Percentiles rank a stretch among this genome's conserved stretches.
phyloP scores from a whole-genome alignment of 2,797 vertebrate genomes.

The Sphenopsis melanotis region DNA sequence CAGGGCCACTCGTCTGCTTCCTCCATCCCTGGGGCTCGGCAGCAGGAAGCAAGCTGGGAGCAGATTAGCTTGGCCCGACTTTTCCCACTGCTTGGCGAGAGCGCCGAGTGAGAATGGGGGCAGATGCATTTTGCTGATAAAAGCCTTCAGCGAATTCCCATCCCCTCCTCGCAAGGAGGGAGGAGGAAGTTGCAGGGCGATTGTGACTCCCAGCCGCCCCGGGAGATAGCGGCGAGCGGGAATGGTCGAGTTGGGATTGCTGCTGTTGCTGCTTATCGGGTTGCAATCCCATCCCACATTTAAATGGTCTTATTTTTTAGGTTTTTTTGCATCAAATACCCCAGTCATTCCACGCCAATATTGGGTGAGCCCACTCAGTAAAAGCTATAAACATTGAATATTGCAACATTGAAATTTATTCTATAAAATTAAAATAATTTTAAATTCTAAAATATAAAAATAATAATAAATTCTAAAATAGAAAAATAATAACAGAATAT shows the following conservation, averaged over 20 bases:
- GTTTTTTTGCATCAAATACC: neutral
- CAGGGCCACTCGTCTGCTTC: constrained; percentile 58
- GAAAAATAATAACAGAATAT: too few relatives aligned
- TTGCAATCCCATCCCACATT: neutral
- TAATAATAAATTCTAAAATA: too few relatives aligned
- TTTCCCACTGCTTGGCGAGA: constrained; percentile 55
- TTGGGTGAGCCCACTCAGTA: rapidly evolving
- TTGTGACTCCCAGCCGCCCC: neutral
- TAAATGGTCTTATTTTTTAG: neutral
- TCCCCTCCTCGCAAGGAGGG: constrained; percentile 8
- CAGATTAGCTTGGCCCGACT: constrained; percentile 55
- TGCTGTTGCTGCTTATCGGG: neutral
- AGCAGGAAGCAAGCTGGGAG: constrained; percentile 58
- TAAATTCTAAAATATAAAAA: neutral
- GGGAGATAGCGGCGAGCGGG: neutral
- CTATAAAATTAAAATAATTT: neutral
- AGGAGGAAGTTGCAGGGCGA: constrained; percentile 43
- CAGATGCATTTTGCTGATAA: constrained; percentile 60
- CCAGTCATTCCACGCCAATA: neutral
- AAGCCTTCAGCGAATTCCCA: constrained; percentile 56
- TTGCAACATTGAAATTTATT: neutral
- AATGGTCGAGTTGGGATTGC: neutral
- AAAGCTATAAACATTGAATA: neutral
- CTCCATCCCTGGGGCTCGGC: constrained; percentile 51
- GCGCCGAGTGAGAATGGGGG: constrained; percentile 39